phyloP scores from a whole-genome alignment of 1,140 invertebrate genomes.

The Caenorhabditis inopinata region DNA sequence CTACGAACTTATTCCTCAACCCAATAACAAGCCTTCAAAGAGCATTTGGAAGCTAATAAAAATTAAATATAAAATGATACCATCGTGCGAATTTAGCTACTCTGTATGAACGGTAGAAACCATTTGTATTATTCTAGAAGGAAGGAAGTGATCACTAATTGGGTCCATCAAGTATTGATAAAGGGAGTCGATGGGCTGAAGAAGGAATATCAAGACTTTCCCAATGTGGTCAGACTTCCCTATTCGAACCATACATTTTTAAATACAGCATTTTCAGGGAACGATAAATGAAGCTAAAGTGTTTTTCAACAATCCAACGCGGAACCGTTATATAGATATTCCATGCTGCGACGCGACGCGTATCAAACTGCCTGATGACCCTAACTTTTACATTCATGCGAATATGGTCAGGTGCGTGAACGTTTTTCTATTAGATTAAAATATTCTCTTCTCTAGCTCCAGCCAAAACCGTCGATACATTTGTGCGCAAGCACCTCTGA shows the following conservation, averaged over 20 bases:
- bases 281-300: background rate
- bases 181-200: background rate
- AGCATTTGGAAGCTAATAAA: no score
- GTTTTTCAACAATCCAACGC: background rate
- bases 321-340: constrained; percentile 30
- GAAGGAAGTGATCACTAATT: background rate
- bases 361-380: constrained; percentile 1
- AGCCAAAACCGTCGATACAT: constrained; percentile 12
- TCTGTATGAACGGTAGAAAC: background rate
- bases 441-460: background rate
- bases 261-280: no score
- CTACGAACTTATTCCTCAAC: no score
- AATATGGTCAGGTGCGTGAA: background rate
- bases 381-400: constrained; percentile 40
- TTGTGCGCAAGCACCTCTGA: constrained; percentile 48
- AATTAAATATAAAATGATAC: no score
- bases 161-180: background rate
- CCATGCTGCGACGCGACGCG: constrained; percentile 33
- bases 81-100: background rate
- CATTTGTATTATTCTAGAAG: no score
- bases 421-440: background rate
- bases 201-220: background rate
- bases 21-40: no score
- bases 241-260: no score
- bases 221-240: background rate